These are phyloP conservation scores for Engystomops pustulosus DNA, from an alignment of 2,113 vertebrate species.

Conservation along the genomic window DNA sequence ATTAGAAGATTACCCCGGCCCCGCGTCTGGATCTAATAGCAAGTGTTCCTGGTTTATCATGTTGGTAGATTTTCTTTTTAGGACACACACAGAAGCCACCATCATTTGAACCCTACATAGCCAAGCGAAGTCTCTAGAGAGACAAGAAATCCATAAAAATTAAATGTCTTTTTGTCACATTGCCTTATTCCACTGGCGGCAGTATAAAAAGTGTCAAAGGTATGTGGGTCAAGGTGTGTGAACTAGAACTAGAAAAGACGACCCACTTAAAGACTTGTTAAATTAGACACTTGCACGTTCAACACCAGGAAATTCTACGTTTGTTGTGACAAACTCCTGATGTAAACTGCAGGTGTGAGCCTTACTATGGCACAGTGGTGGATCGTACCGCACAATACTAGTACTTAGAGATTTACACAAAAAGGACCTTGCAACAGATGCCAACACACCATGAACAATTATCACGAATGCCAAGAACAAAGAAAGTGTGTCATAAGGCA, in stretches of 20 bases:
- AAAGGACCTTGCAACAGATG: too few relatives aligned
- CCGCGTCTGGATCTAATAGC: too few relatives aligned
- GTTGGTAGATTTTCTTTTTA: too few relatives aligned
- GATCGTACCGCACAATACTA: too few relatives aligned
- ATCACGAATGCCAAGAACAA: too few relatives aligned
- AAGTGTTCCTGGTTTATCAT: too few relatives aligned
- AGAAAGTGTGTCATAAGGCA: too few relatives aligned
- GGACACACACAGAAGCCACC: too few relatives aligned
- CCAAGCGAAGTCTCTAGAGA: background rate
- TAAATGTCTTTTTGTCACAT: slow-evolving; percentile 7
- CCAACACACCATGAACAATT: too few relatives aligned
- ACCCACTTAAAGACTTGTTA: slow-evolving; percentile 31
- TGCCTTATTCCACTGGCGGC: background rate
- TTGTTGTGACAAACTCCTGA: slow-evolving; percentile 26
- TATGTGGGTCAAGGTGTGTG: slow-evolving; percentile 21
- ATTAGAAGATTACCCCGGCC: too few relatives aligned
- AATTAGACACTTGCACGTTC: slow-evolving; percentile 39
- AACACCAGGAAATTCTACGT: background rate
- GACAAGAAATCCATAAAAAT: background rate
- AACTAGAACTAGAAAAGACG: background rate
- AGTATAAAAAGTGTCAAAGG: slow-evolving; percentile 18
- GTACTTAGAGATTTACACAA: too few relatives aligned
- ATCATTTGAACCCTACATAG: background rate
- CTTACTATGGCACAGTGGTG: too few relatives aligned
- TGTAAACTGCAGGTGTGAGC: slow-evolving; percentile 36